These are phyloP conservation scores for Troilus luridus DNA, from an alignment of 2,888 invertebrate species.

Conservation along the genomic window DNA sequence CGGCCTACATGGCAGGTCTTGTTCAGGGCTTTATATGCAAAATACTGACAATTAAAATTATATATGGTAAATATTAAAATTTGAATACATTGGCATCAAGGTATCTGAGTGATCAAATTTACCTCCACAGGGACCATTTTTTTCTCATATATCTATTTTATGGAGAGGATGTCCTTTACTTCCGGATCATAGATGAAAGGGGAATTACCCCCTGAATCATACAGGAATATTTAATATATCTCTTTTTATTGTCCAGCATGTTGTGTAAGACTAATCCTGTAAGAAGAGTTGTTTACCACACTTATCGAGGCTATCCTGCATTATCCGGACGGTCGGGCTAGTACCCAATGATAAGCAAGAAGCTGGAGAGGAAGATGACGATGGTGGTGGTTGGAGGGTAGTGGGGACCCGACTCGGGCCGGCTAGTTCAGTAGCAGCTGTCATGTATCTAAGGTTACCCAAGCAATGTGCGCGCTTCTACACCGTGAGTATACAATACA, in stretches of 20 bases:
- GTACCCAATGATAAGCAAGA: not conserved
- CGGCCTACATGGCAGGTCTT: too few species aligned
- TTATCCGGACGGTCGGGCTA: not conserved
- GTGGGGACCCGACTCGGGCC: not conserved
- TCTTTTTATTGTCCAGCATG: not conserved
- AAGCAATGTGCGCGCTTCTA: slow-evolving; percentile 50
- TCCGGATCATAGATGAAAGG: too few species aligned
- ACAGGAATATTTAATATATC: not conserved
- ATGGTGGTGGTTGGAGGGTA: slow-evolving; percentile 46
- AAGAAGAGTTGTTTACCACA: not conserved
- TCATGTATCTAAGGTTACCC: slow-evolving; percentile 51
- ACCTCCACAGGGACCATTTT: too few species aligned
- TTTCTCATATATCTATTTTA: too few species aligned
- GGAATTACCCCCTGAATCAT: not conserved
- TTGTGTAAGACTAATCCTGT: not conserved
- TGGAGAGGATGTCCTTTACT: too few species aligned
- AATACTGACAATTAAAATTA: too few species aligned
- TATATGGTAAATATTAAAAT: too few species aligned
- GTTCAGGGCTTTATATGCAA: too few species aligned
- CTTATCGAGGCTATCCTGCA: not conserved
- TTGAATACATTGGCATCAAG: too few species aligned
- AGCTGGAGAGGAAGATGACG: not conserved
- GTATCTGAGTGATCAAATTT: too few species aligned
- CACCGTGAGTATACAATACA: slow-evolving; percentile 38
- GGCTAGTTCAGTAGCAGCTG: slow-evolving; percentile 48